Percentiles rank a stretch among this genome's conserved stretches.
Evolutionary conservation across 2,113 vertebrate species (phyloP).

Genomic region (Perognathus longimembris): DNA sequence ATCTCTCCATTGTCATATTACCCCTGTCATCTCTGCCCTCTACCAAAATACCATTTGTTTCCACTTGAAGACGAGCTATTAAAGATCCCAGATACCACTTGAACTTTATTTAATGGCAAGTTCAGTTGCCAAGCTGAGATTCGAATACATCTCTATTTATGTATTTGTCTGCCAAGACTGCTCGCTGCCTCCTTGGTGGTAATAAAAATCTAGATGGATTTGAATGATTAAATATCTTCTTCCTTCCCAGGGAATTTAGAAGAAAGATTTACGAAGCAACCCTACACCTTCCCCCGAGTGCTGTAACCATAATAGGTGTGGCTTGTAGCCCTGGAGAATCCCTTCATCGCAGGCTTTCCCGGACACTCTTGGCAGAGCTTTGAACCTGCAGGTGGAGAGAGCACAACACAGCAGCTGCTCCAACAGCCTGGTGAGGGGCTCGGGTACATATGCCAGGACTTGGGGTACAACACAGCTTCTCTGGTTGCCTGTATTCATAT

Average conservation of each 20-base stretch:
- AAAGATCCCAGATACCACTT: background rate
- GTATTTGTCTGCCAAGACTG: background rate
- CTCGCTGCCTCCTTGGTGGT: background rate
- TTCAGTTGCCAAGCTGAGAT: background rate
- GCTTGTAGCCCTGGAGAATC: background rate
- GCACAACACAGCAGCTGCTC: constrained; percentile 72
- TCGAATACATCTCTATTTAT: background rate
- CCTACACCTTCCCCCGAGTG: no score
- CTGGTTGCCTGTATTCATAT: constrained; percentile 71
- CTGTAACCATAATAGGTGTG: fast-evolving
- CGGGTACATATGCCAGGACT: constrained; percentile 56
- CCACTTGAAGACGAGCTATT: background rate
- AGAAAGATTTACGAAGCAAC: background rate
- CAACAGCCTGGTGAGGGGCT: constrained; percentile 71
- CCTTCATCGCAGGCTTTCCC: background rate
- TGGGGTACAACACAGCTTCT: constrained; percentile 55
- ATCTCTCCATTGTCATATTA: background rate
- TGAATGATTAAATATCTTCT: background rate
- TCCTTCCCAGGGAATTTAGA: background rate
- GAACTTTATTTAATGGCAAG: background rate
- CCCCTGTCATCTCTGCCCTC: background rate
- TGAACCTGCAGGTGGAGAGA: constrained; percentile 61
- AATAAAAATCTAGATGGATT: background rate
- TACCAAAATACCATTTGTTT: background rate
- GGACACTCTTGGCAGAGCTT: constrained; percentile 54